Base-by-base conservation (phyloP, 2,888 invertebrate genomes). In the Ennomos erosarius region DNA sequence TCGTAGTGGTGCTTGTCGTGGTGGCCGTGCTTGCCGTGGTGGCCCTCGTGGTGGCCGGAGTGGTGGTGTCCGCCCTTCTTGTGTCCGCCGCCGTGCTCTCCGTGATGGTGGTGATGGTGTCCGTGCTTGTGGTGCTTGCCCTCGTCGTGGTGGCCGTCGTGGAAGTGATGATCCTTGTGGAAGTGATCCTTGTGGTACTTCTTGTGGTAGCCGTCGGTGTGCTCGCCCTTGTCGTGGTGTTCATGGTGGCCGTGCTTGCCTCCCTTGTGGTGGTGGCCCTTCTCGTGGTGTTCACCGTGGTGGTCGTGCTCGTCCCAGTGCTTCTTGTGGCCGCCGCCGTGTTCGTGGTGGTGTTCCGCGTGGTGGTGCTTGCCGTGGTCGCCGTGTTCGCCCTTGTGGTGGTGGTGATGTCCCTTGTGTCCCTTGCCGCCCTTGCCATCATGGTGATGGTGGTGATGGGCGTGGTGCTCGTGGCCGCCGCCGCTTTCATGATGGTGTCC, bases 111-210 rank as follows among this genome's bases (percentile, higher is more conserved):
- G 81, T 97, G 95, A 79, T 95, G 95, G 74, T 96, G 94, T 8
- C 95, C 96, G 75, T 96, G 95, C 79, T 97, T 97, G 82, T 95
- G 95, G 83, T 97, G 96, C 75, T 96, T 95, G 59, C 97, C 97
- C 44, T 96, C 96, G 77, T 97, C 95, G 84, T 97, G 96, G 79
- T 95, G 95, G 75, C 97, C 96, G 78, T 97, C 97, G 81, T 97
- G 97, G 93, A 97, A 97, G 92, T 97, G 96, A 81, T 97, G 96
- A 76, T 96, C 96, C 90, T 97, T 97, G 82, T 96, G 95, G 88
- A 95, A 97, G 85, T 97, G 97, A 74, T 97, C 97, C 85, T 97
- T 97, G 88, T 97, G 96, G 75, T 96, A 94, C 75, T 97, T 96
- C 88, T 97, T 96, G 84, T 97, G 97, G 86, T 95, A 97, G 8